Evolutionary conservation across 1,140 invertebrate genomes (phyloP), one percentile per base, ranked within the genome.

Genomic region (Archegozetes longisetosus): DNA sequence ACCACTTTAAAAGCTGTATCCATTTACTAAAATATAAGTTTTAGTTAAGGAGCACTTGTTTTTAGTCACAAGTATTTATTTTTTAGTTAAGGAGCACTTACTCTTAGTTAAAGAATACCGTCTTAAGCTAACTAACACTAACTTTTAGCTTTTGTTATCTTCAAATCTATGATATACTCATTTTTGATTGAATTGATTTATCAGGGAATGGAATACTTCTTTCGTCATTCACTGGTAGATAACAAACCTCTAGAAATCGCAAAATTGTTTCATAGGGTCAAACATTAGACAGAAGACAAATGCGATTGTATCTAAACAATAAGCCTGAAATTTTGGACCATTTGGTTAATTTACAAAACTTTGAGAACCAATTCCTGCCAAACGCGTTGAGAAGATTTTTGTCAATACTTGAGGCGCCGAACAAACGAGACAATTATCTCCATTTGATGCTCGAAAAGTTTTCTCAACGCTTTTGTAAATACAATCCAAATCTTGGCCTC

Each of bases 361-460:
- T 72, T 68, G 68, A 71, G 40, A 74, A 75, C 62, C 73, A 76
- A 64, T 78, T 76, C 66, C 66, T 78, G 57, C 74, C 77, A 13
- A 75, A 74, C 64, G 76, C 77, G 52, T 68, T 78, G 55, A 68
- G 77, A n/a, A 70, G 71, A 54, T 74, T 77, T 54, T 77, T 79
- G 63, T 61, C 66, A 51, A 69, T 72, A 55, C 68, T 77, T 22
- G 70, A 75, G 60, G 74, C 75, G 25, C 75, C 75, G 22, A 69
- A 71, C 60, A 68, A 73, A 48, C 64, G 74, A 40, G 73, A 73
- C 58, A 68, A 70, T 51, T 75, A 75, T 62, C 65, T 78, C 13
- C 68, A 74, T 54, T 64, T 69, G 28, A 68, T 78, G 40, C 70
- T 78, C 3, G 75, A 77, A 32, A 75, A 74, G 59, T 78, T 78